These are phyloP conservation scores for Trichonephila clavipes DNA, from an alignment of 1,140 invertebrate genomes.

Conservation along the genomic window DNA sequence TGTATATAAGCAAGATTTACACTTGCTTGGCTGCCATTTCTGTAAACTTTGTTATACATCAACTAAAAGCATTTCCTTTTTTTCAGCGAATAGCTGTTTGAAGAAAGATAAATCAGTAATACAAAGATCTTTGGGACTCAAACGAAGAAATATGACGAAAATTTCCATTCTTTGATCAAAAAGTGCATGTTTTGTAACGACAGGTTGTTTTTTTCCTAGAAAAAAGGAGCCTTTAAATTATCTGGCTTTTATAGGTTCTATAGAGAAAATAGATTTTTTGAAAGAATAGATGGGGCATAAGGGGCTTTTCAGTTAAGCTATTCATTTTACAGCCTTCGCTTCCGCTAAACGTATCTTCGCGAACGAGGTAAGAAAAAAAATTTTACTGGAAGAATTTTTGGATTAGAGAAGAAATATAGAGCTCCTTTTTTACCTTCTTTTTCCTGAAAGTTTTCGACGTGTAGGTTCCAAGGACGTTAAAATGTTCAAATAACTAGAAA, in stretches of 20 bases:
- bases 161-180: constrained; percentile 44
- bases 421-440: background rate
- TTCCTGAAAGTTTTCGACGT: background rate
- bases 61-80: background rate
- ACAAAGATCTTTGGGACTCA: constrained; percentile 22
- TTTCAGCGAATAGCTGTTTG: background rate
- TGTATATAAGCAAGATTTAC: too few relatives aligned
- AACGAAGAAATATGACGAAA: constrained; percentile 63
- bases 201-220: constrained; percentile 1
- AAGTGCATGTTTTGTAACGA: constrained; percentile 51
- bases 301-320: constrained; percentile 66
- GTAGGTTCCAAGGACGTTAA: background rate
- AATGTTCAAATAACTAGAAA: background rate
- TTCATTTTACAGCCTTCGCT: constrained; percentile 71
- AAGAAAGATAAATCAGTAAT: constrained; percentile 21
- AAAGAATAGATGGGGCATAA: constrained; percentile 61
- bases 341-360: constrained; percentile 41
- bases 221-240: constrained; percentile 50
- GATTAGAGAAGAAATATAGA: constrained; percentile 67
- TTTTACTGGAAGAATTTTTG: constrained; percentile 6
- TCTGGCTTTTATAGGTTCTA: constrained; percentile 46
- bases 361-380: constrained; percentile 23
- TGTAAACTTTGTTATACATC: background rate
- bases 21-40: background rate
- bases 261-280: constrained; percentile 63